These are phyloP conservation scores for Galeopterus variegatus DNA, from an alignment of 2,113 vertebrate species.

Conservation along the genomic window DNA sequence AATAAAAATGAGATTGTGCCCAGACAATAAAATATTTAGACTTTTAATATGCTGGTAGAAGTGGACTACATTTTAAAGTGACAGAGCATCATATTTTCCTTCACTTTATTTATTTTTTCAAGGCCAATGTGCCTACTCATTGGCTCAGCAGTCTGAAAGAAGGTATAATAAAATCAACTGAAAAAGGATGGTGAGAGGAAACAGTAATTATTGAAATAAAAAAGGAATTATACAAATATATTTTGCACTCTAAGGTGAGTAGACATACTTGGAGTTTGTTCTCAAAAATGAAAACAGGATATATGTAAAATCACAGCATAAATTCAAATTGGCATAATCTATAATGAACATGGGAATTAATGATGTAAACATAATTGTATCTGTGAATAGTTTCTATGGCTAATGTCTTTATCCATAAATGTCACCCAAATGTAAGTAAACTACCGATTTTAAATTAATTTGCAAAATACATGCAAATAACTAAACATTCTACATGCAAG, in stretches of 20 bases:
- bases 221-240: neutral
- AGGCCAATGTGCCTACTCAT: slow-evolving; percentile 1
- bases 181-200: slow-evolving; percentile 30
- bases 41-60: slow-evolving; percentile 83
- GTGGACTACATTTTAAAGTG: slow-evolving; percentile 82
- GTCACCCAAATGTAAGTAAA: slow-evolving; percentile 74
- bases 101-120: slow-evolving; percentile 65
- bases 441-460: slow-evolving; percentile 77
- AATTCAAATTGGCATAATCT: slow-evolving; percentile 68
- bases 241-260: neutral
- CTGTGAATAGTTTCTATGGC: slow-evolving; percentile 63
- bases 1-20: slow-evolving; percentile 90
- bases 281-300: slow-evolving; percentile 61
- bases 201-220: slow-evolving; percentile 29
- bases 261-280: slow-evolving; percentile 18
- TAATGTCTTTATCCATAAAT: slow-evolving; percentile 79
- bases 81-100: slow-evolving; percentile 71
- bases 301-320: slow-evolving; percentile 54
- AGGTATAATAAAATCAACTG: neutral
- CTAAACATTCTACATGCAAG: slow-evolving; percentile 63
- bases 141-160: slow-evolving; percentile 45
- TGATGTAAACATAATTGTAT: slow-evolving; percentile 72
- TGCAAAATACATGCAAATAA: slow-evolving; percentile 65
- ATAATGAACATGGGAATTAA: slow-evolving; percentile 74
- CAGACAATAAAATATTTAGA: slow-evolving; percentile 87